Conservation (phyloP, 2,113 vertebrate genomes). For the Amphilophus citrinellus region DNA sequence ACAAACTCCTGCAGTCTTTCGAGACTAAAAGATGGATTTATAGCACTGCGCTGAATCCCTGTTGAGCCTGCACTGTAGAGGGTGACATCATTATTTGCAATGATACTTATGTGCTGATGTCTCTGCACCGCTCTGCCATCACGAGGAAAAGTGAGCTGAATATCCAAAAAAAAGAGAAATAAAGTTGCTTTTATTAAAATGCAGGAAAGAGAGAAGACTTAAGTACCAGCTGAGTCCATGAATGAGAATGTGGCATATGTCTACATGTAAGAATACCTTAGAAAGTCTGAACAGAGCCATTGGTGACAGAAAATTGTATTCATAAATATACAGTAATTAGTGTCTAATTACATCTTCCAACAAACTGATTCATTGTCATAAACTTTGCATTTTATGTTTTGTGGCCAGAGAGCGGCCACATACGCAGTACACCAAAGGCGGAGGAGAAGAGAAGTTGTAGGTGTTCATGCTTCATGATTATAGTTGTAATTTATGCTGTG, state of each 20-base stretch:
- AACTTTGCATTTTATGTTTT: no score
- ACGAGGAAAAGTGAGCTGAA: background rate
- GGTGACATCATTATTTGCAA: background rate
- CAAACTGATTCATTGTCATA: no score
- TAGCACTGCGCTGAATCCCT: background rate
- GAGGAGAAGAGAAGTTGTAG: no score
- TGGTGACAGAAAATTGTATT: background rate
- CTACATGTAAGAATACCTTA: background rate
- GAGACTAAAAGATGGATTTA: background rate
- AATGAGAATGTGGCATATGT: background rate
- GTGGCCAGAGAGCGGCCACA: no score
- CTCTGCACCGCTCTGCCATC: background rate
- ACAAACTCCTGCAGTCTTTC: slow-evolving; percentile 2
- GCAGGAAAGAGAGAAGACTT: background rate
- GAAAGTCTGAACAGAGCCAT: background rate
- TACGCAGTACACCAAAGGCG: no score
- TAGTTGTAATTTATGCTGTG: background rate
- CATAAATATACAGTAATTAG: no score
- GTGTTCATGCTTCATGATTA: no score
- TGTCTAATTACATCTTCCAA: no score
- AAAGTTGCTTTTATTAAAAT: background rate
- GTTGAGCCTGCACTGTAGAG: background rate
- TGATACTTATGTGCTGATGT: background rate
- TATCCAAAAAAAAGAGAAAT: background rate
- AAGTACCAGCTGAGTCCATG: background rate